Conservation (phyloP, 2,888 invertebrate genomes). For the Microctonus hyperodae region DNA sequence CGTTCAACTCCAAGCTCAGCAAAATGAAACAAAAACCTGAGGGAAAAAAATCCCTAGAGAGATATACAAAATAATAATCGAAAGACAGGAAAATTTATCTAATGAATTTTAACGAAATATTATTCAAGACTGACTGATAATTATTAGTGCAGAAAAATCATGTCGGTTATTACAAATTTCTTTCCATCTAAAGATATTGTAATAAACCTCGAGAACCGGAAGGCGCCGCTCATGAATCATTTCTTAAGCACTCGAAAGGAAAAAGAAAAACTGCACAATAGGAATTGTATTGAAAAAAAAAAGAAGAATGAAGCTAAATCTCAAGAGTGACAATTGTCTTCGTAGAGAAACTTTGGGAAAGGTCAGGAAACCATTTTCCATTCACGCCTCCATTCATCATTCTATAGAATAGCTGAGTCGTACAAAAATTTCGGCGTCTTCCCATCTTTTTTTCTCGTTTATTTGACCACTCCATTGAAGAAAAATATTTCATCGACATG, state of each 20-base stretch:
- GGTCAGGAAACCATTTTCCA: constrained; percentile 10
- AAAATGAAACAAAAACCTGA: neutral
- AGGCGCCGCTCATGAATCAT: constrained; percentile 6
- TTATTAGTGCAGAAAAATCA: no score
- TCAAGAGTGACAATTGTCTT: constrained; percentile 27
- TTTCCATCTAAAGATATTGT: neutral
- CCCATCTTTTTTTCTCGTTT: neutral
- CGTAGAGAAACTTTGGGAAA: constrained; percentile 21
- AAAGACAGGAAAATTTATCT: neutral
- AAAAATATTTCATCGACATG: constrained; percentile 31
- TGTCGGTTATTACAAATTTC: neutral
- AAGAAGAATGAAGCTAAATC: constrained; percentile 17
- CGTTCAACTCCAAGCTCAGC: neutral
- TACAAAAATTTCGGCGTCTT: neutral
- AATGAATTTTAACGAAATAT: neutral
- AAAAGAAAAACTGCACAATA: constrained; percentile 17
- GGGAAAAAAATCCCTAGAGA: no score
- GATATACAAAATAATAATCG: no score
- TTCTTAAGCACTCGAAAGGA: constrained; percentile 3
- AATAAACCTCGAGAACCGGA: no score
- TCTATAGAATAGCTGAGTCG: constrained; percentile 21
- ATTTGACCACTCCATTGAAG: neutral
- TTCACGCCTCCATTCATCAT: constrained; percentile 31
- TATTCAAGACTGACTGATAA: no score
- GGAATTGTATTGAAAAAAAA: constrained; percentile 22